Conservation (phyloP, 2,888 invertebrate genomes). For the Drosophila meridionalis region DNA sequence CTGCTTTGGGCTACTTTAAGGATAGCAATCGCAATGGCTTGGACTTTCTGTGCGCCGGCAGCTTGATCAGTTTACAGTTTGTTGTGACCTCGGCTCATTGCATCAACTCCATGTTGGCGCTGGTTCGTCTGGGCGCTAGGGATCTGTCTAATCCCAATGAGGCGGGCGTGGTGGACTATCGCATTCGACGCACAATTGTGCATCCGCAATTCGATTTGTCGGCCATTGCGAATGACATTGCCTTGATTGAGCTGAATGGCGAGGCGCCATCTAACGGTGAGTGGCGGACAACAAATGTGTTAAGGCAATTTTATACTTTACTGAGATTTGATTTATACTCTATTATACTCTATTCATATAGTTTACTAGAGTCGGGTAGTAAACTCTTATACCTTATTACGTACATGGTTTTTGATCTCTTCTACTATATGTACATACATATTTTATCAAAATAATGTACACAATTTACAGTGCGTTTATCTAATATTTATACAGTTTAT, state of each 20-base stretch:
- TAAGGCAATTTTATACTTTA: no score
- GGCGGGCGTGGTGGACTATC: slow-evolving; percentile 88
- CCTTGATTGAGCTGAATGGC: slow-evolving; percentile 88
- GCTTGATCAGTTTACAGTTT: slow-evolving; percentile 88
- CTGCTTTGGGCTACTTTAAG: slow-evolving; percentile 88
- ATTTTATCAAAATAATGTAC: no score
- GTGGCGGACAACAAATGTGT: background rate
- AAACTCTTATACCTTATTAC: background rate
- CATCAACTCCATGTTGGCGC: slow-evolving; percentile 78
- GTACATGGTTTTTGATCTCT: no score
- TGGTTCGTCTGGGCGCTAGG: slow-evolving; percentile 92
- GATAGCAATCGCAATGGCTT: slow-evolving; percentile 83
- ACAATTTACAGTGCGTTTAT: no score
- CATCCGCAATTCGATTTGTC: slow-evolving; percentile 89
- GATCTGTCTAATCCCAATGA: slow-evolving; percentile 86
- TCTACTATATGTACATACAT: no score
- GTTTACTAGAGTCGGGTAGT: background rate
- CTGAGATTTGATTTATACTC: no score
- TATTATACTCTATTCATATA: background rate
- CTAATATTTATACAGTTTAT: no score
- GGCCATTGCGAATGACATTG: slow-evolving; percentile 91
- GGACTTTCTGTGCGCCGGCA: slow-evolving; percentile 90
- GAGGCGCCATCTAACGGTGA: slow-evolving; percentile 73
- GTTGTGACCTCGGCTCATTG: slow-evolving; percentile 90
- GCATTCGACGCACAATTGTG: slow-evolving; percentile 87